phyloP scores from a whole-genome alignment of 2,888 invertebrate species.

The Seira musarum region DNA sequence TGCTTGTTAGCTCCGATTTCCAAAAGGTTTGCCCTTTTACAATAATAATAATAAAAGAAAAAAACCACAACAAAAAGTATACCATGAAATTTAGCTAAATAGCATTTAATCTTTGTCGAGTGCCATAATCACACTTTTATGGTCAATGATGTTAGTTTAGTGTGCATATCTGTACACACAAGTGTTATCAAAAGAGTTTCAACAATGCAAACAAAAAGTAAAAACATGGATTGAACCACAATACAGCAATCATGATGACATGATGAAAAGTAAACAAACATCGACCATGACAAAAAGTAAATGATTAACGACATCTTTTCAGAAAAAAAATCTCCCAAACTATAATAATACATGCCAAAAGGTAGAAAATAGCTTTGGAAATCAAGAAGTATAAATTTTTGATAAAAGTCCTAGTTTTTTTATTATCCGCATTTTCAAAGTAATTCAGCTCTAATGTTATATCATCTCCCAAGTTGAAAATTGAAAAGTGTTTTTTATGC shows the following conservation, averaged over 20 bases:
- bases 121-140: constrained; percentile 39
- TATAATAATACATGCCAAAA: background rate
- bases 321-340: background rate
- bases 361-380: no score
- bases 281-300: constrained; percentile 1
- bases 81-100: constrained; percentile 17
- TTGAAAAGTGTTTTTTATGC: no score
- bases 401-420: background rate
- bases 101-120: constrained; percentile 57
- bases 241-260: background rate
- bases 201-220: background rate
- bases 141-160: background rate
- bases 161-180: background rate
- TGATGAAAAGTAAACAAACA: background rate
- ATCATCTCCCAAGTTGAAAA: no score
- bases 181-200: no score
- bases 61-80: constrained; percentile 25
- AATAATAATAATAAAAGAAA: background rate
- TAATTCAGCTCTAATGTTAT: no score
- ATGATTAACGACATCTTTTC: constrained; percentile 41
- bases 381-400: background rate
- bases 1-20: no score
- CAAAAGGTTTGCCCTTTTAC: background rate
- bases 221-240: background rate
- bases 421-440: background rate